These are phyloP conservation scores for Plebejus melissa DNA, from an alignment of 2,888 invertebrate genomes.

Conservation along the genomic window DNA sequence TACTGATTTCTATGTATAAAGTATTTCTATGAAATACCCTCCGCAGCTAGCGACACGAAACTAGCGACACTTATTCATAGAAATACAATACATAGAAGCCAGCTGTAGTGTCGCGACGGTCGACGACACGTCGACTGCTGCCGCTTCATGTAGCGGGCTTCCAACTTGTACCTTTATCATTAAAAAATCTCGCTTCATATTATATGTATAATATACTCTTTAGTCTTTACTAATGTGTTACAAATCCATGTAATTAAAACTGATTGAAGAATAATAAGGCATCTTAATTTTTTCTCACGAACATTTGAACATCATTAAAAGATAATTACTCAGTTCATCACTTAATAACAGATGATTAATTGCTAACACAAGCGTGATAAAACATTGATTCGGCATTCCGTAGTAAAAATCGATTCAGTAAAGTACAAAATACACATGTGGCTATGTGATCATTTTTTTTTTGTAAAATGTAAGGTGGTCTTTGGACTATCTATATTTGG, in stretches of 20 bases:
- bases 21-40: too few relatives aligned
- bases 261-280: not conserved
- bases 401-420: not conserved
- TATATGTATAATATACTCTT: not conserved
- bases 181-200: not conserved
- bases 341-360: conserved; percentile 15
- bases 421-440: not conserved
- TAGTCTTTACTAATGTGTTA: not conserved
- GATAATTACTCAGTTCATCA: conserved; percentile 20
- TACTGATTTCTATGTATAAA: too few relatives aligned
- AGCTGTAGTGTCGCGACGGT: too few relatives aligned
- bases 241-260: conserved; percentile 13
- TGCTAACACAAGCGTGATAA: not conserved
- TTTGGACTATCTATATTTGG: too few relatives aligned
- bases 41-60: too few relatives aligned
- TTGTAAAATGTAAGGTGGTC: too few relatives aligned
- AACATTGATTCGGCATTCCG: not conserved
- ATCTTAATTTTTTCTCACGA: conserved; percentile 3
- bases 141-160: too few relatives aligned
- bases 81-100: too few relatives aligned
- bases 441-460: not conserved
- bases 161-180: not conserved
- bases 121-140: too few relatives aligned
- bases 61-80: too few relatives aligned
- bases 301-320: conserved; percentile 4